Percentiles rank a stretch among this genome's conserved stretches.
Evolutionary conservation across 2,888 invertebrate species (phyloP).

Genomic region (Catocala nupta): DNA sequence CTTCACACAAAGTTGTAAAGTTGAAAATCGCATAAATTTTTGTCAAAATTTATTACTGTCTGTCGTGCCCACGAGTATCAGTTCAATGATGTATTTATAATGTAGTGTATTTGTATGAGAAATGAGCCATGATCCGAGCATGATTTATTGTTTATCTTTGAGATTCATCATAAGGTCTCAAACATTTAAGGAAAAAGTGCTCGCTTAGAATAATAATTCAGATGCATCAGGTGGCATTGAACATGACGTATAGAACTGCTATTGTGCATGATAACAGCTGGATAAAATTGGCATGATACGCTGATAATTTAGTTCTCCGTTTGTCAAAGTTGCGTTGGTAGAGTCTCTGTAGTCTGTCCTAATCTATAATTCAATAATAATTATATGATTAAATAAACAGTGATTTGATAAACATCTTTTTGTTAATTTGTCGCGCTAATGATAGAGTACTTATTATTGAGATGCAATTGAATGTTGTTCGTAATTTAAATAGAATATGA

Average conservation of each 20-base stretch:
- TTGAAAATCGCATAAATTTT: conserved; percentile 19
- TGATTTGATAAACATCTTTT: no score
- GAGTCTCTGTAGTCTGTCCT: no score
- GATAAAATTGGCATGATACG: not conserved
- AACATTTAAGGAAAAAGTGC: not conserved
- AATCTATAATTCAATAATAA: no score
- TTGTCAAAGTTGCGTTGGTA: no score
- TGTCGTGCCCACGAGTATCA: conserved; percentile 37
- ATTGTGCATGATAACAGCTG: not conserved
- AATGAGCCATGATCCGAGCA: conserved; percentile 32
- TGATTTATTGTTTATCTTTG: conserved; percentile 37
- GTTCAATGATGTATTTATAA: conserved; percentile 44
- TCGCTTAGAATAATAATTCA: conserved; percentile 1
- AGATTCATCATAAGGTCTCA: conserved; percentile 10
- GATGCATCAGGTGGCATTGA: not conserved
- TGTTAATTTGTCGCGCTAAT: no score
- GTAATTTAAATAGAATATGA: no score
- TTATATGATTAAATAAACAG: no score
- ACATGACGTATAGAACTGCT: not conserved
- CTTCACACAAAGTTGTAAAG: conserved; percentile 11
- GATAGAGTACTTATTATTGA: no score
- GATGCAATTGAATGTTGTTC: no score
- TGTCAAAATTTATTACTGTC: conserved; percentile 39
- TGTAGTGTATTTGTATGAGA: conserved; percentile 36
- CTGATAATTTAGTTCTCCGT: no score